Evolutionary conservation across 2,797 vertebrate species (phyloP).

Genomic region (Lateolabrax maculatus): DNA sequence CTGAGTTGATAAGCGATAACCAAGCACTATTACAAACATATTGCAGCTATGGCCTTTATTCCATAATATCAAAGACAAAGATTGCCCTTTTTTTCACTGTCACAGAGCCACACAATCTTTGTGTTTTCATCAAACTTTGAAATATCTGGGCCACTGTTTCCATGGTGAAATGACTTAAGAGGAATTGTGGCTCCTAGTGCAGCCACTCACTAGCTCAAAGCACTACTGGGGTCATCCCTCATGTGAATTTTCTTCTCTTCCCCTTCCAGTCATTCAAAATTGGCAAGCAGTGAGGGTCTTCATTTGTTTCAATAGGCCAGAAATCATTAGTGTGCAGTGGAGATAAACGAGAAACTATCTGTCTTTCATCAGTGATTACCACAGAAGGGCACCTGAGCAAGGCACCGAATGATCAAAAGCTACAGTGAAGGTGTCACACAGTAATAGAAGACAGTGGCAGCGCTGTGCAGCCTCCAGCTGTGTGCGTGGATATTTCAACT

Average conservation of each 20-base stretch:
- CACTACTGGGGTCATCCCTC: slow-evolving; percentile 39
- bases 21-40: neutral
- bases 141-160: slow-evolving; percentile 60
- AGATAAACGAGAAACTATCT: slow-evolving; percentile 20
- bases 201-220: slow-evolving; percentile 43
- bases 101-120: slow-evolving; percentile 10
- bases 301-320: slow-evolving; percentile 53
- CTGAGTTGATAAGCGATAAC: neutral
- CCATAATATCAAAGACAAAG: neutral
- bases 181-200: slow-evolving; percentile 33
- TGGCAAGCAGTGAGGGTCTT: slow-evolving; percentile 20
- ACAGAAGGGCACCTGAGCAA: slow-evolving; percentile 19
- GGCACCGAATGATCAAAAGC: neutral
- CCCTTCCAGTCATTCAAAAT: slow-evolving; percentile 17
- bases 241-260: slow-evolving; percentile 17
- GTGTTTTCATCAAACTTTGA: slow-evolving; percentile 32
- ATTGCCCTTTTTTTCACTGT: neutral
- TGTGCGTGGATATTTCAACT: neutral
- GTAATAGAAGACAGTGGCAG: neutral
- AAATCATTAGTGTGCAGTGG: slow-evolving; percentile 39
- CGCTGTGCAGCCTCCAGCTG: neutral
- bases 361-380: neutral
- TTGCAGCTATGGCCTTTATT: neutral
- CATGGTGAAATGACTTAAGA: slow-evolving; percentile 38
- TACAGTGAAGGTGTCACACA: neutral